These are phyloP conservation scores for Ceratina japonica DNA, from an alignment of 1,140 invertebrate species.

Conservation along the genomic window DNA sequence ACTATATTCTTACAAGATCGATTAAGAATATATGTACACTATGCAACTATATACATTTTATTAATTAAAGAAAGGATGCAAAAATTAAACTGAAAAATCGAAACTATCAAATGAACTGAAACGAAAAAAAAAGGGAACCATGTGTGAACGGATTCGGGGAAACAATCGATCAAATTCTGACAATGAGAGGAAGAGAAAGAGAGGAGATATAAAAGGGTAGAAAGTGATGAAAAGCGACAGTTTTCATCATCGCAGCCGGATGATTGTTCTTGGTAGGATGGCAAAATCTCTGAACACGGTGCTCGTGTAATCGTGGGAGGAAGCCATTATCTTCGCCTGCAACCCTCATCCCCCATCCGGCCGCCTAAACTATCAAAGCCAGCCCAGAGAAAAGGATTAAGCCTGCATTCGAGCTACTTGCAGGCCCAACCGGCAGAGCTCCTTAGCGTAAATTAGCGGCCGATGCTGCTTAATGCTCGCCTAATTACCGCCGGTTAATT, in stretches of 20 bases:
- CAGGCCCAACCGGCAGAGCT: conserved; percentile 46
- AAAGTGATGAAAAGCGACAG: conserved; percentile 23
- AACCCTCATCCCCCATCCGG: conserved; percentile 22
- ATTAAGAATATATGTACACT: conserved; percentile 42
- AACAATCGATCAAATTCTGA: conserved; percentile 43
- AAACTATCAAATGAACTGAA: background rate
- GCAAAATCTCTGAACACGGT: conserved; percentile 40
- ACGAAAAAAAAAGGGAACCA: background rate
- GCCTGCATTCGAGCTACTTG: conserved; percentile 42
- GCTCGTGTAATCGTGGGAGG: conserved; percentile 60
- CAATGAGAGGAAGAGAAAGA: background rate
- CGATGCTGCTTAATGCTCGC: conserved; percentile 39
- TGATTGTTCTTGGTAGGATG: conserved; percentile 59
- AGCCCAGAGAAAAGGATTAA: conserved; percentile 52
- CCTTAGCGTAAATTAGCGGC: conserved; percentile 44
- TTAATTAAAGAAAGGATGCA: background rate
- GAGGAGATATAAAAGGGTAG: background rate
- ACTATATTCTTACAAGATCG: conserved; percentile 52
- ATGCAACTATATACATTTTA: conserved; percentile 19
- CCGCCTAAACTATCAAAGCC: conserved; percentile 50
- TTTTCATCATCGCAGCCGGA: conserved; percentile 38
- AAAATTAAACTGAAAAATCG: background rate
- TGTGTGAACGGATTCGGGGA: background rate
- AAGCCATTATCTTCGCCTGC: conserved; percentile 61
- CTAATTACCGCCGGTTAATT: conserved; percentile 51